Evolutionary conservation across 2,888 invertebrate species (phyloP).

Genomic region (Dascillus cervinus): DNA sequence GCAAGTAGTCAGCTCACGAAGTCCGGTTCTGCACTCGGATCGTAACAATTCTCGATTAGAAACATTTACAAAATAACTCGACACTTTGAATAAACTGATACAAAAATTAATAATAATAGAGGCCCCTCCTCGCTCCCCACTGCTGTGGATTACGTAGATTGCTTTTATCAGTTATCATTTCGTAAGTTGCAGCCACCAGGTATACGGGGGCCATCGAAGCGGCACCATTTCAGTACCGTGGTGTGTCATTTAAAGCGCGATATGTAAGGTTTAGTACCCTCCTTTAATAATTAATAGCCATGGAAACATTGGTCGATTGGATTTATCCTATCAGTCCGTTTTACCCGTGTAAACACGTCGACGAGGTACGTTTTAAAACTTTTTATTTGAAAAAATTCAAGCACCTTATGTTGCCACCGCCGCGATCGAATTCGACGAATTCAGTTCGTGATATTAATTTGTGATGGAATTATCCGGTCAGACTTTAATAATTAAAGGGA

Average conservation of each 20-base stretch:
- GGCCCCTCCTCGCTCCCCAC: neutral
- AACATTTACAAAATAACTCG: no score
- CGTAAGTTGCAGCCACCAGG: slow-evolving; percentile 4
- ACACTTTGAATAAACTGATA: no score
- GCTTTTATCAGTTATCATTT: slow-evolving; percentile 8
- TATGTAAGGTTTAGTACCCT: neutral
- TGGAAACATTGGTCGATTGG: slow-evolving; percentile 24
- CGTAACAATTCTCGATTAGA: no score
- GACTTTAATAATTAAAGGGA: no score
- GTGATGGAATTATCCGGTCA: no score
- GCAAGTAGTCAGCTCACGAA: no score
- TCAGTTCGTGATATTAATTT: no score
- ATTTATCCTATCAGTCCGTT: slow-evolving; percentile 9
- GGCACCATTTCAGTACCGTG: slow-evolving; percentile 6
- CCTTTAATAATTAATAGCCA: slow-evolving; percentile 6
- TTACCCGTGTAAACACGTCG: slow-evolving; percentile 4
- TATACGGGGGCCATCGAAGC: neutral
- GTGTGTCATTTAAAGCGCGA: slow-evolving; percentile 2
- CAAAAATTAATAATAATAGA: slow-evolving; percentile 1
- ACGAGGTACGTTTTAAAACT: slow-evolving; percentile 14
- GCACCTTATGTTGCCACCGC: neutral
- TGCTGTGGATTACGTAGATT: neutral
- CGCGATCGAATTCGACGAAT: no score
- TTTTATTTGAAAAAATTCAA: neutral
- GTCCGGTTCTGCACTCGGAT: no score